phyloP scores from a whole-genome alignment of 2,113 vertebrate genomes.

The Cisticola juncidis region DNA sequence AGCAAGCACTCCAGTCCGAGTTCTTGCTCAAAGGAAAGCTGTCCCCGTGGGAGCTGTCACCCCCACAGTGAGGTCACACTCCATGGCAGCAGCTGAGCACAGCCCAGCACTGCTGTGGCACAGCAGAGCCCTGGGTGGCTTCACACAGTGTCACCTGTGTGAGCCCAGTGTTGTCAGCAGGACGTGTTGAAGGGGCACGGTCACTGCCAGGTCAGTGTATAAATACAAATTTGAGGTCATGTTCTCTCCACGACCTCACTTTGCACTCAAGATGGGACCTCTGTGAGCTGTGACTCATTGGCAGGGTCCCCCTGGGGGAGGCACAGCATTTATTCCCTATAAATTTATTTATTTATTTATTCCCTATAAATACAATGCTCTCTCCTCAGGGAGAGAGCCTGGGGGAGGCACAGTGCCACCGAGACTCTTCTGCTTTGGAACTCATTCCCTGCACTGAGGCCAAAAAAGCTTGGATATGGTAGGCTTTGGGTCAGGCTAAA shows the following conservation, averaged over 20 bases:
- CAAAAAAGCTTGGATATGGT: background rate
- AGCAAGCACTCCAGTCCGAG: accelerated
- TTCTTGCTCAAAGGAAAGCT: background rate
- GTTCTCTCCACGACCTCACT: accelerated
- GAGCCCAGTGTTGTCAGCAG: background rate
- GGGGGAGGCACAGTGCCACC: accelerated
- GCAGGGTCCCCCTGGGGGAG: accelerated
- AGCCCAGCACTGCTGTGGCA: accelerated
- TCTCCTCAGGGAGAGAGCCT: background rate
- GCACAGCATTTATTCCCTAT: too few species aligned
- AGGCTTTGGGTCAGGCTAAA: background rate
- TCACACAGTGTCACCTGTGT: accelerated
- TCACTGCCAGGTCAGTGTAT: background rate
- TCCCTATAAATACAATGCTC: too few species aligned
- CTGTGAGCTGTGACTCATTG: background rate
- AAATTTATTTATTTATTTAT: too few species aligned
- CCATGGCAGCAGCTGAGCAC: background rate
- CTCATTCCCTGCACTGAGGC: background rate
- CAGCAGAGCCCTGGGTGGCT: background rate
- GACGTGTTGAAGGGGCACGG: accelerated
- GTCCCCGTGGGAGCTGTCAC: background rate
- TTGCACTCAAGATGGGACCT: background rate
- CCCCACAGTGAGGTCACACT: accelerated
- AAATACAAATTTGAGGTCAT: background rate
- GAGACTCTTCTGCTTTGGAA: background rate